A percentile compares a stretch with the other conserved stretches of the same genome.
These are phyloP conservation scores for Matsumyia berberina DNA, from an alignment of 2,888 invertebrate species.

Conservation along the genomic window DNA sequence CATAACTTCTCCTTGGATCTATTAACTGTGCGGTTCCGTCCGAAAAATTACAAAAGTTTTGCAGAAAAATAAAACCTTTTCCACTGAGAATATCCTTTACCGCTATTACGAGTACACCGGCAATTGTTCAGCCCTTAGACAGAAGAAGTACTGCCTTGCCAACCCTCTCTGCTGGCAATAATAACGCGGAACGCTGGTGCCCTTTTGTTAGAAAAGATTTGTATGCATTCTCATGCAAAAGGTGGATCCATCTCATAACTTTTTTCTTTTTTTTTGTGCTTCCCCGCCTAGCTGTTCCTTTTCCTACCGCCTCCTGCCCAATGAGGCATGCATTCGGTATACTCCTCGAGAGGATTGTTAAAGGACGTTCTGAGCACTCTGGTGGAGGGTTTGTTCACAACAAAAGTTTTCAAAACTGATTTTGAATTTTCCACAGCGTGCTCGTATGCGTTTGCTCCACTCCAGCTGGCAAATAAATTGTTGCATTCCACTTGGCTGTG, in stretches of 20 bases:
- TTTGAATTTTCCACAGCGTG: constrained; percentile 42
- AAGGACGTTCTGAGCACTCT: constrained; percentile 39
- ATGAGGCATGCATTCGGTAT: constrained; percentile 29
- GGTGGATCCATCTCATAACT: constrained; percentile 67
- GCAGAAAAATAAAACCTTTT: constrained; percentile 8
- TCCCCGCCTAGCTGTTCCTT: background rate
- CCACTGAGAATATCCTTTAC: constrained; percentile 18
- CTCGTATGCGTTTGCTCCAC: constrained; percentile 31
- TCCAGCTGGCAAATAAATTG: constrained; percentile 65
- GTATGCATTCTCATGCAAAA: constrained; percentile 48
- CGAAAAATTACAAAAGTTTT: constrained; percentile 44
- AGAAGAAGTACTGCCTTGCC: background rate
- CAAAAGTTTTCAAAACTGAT: constrained; percentile 62
- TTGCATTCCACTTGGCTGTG: constrained; percentile 57
- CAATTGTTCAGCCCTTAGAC: constrained; percentile 33
- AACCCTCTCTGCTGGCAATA: constrained; percentile 5
- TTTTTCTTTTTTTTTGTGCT: no score
- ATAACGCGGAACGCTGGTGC: constrained; percentile 23
- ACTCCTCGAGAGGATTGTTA: constrained; percentile 50
- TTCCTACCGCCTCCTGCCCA: constrained; percentile 2
- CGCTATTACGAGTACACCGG: constrained; percentile 6
- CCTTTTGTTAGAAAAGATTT: constrained; percentile 53
- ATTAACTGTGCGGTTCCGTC: constrained; percentile 19
- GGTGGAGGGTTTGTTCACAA: constrained; percentile 14
- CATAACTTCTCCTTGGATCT: constrained; percentile 1